A percentile compares a stretch with the other conserved stretches of the same genome.
These are phyloP conservation scores for Tetragnatha montana DNA, from an alignment of 2,888 invertebrate genomes.

Conservation along the genomic window DNA sequence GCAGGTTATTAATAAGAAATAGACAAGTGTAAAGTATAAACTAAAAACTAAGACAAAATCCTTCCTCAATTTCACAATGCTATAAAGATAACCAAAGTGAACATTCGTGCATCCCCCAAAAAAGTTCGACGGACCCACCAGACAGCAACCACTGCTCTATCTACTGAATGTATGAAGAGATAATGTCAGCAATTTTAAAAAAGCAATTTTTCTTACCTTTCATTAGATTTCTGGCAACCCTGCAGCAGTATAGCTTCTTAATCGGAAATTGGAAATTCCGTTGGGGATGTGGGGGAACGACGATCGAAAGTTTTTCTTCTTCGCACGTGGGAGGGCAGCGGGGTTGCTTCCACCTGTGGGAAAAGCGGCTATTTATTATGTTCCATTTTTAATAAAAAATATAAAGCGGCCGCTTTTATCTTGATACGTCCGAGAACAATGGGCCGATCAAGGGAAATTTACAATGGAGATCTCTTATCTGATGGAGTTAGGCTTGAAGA, in stretches of 20 bases:
- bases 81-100: too few species aligned
- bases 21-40: too few species aligned
- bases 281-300: slow-evolving; percentile 20
- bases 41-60: too few species aligned
- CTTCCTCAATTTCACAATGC: too few species aligned
- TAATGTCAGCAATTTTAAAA: too few species aligned
- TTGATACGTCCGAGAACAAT: not conserved
- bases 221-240: too few species aligned
- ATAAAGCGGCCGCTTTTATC: not conserved
- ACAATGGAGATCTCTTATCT: not conserved
- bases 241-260: slow-evolving; percentile 3
- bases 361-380: slow-evolving; percentile 17
- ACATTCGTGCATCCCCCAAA: too few species aligned
- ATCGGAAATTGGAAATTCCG: slow-evolving; percentile 58
- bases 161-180: too few species aligned
- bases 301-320: slow-evolving; percentile 1
- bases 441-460: not conserved
- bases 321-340: slow-evolving; percentile 43
- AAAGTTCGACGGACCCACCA: too few species aligned
- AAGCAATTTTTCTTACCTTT: too few species aligned
- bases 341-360: slow-evolving; percentile 20
- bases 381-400: not conserved
- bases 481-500: not conserved
- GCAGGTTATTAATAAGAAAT: too few species aligned
- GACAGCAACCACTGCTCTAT: too few species aligned